Base-by-base conservation (phyloP, 2,113 vertebrate species). In the Coptodon bakossiorum region DNA sequence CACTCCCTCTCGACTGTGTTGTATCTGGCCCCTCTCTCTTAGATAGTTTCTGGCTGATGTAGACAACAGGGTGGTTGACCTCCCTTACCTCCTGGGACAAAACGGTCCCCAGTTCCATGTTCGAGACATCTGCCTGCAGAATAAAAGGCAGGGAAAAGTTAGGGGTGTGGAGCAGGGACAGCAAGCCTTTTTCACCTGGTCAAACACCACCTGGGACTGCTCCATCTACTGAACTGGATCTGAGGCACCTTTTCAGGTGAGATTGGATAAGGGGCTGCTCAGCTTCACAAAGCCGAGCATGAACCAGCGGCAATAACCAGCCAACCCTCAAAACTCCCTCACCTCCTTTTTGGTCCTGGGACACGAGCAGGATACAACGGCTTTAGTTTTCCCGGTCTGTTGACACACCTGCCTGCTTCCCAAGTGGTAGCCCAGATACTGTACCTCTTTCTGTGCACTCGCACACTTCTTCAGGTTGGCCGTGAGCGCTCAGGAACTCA, bases 161-260 rank as follows among this genome's bases (percentile, higher is more conserved):
- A 63, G 29, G 16, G 59, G 59, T 63, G 59, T 36, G 29, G 29
- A 63, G 59, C 29, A 34, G 29, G 59, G 16, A 61, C 29, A 63
- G 16, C 59, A 1, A 63, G 16, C 59, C 9, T 63, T 63, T 63
- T 11, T 63, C 59, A 63, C 59, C 29, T 63, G 29, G 16, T 63
- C 29, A 1, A 63, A 63, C 29, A 63, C 9, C 0, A 1, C 16
- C 29, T 34, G 16, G 59, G 3, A 0, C 16, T 63, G 59, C 59
- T 36, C 59, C 59, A 63, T 36, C 31, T 63, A 36, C 31, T 36
- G 16, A 63, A 1, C 59, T 3, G 31, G 59, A 63, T 19, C 59
- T 36, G 59, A 63, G 59, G 16, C 29, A 3, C 1, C 59, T 19
- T 63, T 63, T 63, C 16, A 19, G 16, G 59, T 63, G 59, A 63